Evolutionary conservation across 2,888 invertebrate genomes (phyloP).

Genomic region (Drosophila anceps): DNA sequence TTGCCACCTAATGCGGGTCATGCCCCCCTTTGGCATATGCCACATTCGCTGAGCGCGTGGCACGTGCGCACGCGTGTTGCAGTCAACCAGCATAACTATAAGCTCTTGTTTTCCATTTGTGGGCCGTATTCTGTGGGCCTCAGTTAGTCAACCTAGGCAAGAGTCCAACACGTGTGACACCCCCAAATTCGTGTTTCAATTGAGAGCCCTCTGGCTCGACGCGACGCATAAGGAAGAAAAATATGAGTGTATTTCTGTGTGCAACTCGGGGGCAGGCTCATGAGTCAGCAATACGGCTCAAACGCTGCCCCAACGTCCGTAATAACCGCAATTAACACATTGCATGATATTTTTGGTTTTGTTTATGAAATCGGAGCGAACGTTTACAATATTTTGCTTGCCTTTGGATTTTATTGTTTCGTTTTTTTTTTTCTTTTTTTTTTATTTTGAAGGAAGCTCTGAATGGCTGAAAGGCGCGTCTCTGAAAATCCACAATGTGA

Average conservation of each 20-base stretch:
- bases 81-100: constrained; percentile 45
- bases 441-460: constrained; percentile 48
- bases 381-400: constrained; percentile 61
- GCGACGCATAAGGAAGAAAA: neutral
- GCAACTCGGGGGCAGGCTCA: constrained; percentile 53
- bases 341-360: constrained; percentile 52
- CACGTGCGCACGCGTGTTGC: constrained; percentile 69
- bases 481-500: constrained; percentile 35
- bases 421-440: constrained; percentile 52
- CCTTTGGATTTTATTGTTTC: constrained; percentile 25
- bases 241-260: constrained; percentile 12
- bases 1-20: constrained; percentile 63
- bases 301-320: constrained; percentile 42
- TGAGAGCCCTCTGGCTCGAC: neutral
- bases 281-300: constrained; percentile 58
- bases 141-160: constrained; percentile 45
- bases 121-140: constrained; percentile 46
- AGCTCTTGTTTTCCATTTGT: constrained; percentile 15
- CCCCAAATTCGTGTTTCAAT: constrained; percentile 48
- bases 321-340: constrained; percentile 61
- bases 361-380: constrained; percentile 72
- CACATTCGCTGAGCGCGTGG: constrained; percentile 41
- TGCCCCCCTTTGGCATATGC: constrained; percentile 56
- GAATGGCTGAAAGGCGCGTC: constrained; percentile 40
- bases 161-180: constrained; percentile 32